These are phyloP conservation scores for Zoanthus solanderi DNA, from an alignment of 92 coral and sea anemone genomes.

Conservation along the genomic window DNA sequence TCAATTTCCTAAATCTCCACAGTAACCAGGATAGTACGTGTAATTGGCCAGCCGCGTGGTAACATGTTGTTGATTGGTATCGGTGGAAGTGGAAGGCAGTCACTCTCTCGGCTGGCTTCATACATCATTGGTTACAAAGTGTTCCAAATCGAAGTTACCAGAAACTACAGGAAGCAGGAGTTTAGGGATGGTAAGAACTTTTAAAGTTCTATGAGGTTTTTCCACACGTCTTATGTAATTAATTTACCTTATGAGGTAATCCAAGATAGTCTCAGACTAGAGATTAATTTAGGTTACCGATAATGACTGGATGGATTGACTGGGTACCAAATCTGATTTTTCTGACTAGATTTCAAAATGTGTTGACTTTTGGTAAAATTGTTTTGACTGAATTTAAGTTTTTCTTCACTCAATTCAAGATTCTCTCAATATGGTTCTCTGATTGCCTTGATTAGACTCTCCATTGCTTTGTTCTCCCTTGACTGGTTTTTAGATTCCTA, in stretches of 20 bases:
- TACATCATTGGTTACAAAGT: slow-evolving; percentile 97
- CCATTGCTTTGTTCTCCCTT: too few relatives aligned
- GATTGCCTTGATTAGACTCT: too few relatives aligned
- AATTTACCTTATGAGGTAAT: not conserved
- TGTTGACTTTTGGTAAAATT: too few relatives aligned
- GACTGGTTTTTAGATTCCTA: too few relatives aligned
- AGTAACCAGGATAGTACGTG: slow-evolving; percentile 97
- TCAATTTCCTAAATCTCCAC: not conserved
- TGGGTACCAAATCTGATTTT: too few relatives aligned
- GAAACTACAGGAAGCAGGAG: slow-evolving; percentile 93
- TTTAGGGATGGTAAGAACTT: slow-evolving; percentile 92
- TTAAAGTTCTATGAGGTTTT: too few relatives aligned
- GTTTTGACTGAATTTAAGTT: too few relatives aligned
- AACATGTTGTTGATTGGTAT: slow-evolving; percentile 98
- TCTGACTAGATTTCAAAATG: too few relatives aligned
- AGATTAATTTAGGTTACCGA: too few relatives aligned
- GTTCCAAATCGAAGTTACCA: slow-evolving; percentile 99
- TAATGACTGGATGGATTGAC: too few relatives aligned
- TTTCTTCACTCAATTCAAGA: too few relatives aligned
- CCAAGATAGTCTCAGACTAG: not conserved
- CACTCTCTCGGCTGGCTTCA: slow-evolving; percentile 88
- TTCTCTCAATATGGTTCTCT: too few relatives aligned
- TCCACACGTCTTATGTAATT: not conserved
- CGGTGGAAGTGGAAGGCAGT: slow-evolving; percentile 99
- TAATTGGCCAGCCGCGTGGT: slow-evolving; percentile 99